Base-by-base conservation (phyloP, 2,113 vertebrate genomes). In the Engystomops pustulosus region DNA sequence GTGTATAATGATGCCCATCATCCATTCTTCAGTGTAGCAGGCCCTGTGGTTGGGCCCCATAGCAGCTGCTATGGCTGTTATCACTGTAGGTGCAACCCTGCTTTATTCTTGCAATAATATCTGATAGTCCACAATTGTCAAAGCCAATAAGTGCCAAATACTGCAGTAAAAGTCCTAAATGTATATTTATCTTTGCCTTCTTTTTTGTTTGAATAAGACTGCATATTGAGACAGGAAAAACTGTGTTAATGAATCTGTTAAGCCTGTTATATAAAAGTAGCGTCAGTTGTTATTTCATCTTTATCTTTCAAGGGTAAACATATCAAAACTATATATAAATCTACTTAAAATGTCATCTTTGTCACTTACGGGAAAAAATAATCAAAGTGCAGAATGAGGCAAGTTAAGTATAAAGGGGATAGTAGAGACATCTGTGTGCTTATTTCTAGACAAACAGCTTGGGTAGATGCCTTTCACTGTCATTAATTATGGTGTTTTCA, bases 401-500 rank as follows among this genome's bases (percentile, higher is more conserved):
- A 67, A 53, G 65, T 60, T 80, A 80, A 17, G 49, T 38, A 51
- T 51, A 32, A 81, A 53, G 49, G 45, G 32, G 41, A 55, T 55
- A 58, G 3, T n/a, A 6, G 67, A 81, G 65, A 71, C 80, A 81
- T 81, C 80, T 81, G 67, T 34, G n/a, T 27, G 67, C 3, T 23
- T 81, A 71, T 55, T 81, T 71, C 71, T 70, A 71, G 47, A 70
- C 4, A 25, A 45, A 71, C 80, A 70, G 65, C 47, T 55, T 71
- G 47, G 10, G 18, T 44, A 71, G 71, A 7, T 51, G 62, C 47
- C 41, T 51, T 71, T 41, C 18, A n/a, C 36, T 55, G 80, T 23
- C 67, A 71, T 55, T 69, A 32, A 70, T 71, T 71, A 81, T 81
- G 69, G 49, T 71, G 67, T 44, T 81, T 71, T 11, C 47, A 71